Evolutionary conservation across 2,113 vertebrate genomes (phyloP).

Genomic region (Oreochromis aureus): DNA sequence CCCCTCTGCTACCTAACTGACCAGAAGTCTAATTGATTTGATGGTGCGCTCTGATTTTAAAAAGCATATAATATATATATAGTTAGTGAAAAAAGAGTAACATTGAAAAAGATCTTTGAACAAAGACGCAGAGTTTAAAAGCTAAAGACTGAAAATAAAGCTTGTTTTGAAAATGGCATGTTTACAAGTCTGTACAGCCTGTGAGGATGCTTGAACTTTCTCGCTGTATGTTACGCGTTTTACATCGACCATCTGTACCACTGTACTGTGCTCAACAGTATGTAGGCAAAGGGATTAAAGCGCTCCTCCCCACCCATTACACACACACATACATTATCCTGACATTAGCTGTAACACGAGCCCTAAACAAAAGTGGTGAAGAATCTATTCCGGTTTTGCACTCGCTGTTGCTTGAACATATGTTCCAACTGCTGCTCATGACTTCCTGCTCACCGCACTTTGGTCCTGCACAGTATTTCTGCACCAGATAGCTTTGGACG

Average conservation of each 20-base stretch:
- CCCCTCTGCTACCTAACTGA: neutral
- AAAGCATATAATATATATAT: neutral
- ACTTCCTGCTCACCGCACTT: neutral
- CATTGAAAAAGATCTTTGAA: neutral
- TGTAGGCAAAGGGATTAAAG: neutral
- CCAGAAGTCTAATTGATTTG: neutral
- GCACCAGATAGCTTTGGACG: constrained; percentile 8
- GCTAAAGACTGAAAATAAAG: neutral
- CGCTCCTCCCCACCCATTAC: neutral
- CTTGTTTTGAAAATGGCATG: neutral
- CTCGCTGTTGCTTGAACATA: constrained; percentile 11
- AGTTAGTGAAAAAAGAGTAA: neutral
- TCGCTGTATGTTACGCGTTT: neutral
- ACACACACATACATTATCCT: neutral
- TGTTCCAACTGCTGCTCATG: constrained; percentile 20
- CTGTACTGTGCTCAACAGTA: neutral
- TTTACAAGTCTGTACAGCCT: neutral
- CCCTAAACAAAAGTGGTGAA: neutral
- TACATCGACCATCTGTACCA: neutral
- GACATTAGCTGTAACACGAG: constrained; percentile 26
- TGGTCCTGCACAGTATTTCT: neutral
- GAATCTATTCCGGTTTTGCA: neutral
- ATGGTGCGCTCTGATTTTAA: rapidly evolving
- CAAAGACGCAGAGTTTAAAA: neutral
- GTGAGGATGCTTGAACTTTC: neutral